Evolutionary conservation across 2,113 vertebrate genomes (phyloP), one percentile per base, ranked within the genome.

Genomic region (Corythaeola cristata): DNA sequence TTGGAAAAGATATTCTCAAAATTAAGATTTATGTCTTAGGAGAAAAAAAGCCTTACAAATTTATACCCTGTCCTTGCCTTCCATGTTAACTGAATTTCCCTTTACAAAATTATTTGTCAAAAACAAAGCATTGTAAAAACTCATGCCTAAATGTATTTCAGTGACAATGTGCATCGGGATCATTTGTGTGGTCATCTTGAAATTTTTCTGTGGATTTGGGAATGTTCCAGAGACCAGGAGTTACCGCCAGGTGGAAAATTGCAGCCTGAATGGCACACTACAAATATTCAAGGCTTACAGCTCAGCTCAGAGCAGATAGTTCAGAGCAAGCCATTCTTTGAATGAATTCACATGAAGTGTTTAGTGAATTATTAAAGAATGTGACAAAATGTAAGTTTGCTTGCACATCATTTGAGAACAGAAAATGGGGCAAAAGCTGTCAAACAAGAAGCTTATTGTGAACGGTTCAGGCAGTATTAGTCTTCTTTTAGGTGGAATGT

Each of bases 401-500:
- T 80, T 91, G 85, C 59, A 77, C 26, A 63, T 90, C 24, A 67
- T 92, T 88, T 90, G 28, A 74, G 56, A 81, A 81, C 21, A 94
- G 55, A 95, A 93, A 91, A 80, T 52, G 59, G 55, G 55, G 24
- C 19, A 59, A 84, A 94, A 94, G 10, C 47, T 88, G 88, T 83
- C 90, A 93, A 90, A 78, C 35, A 93, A 96, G 82, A 73, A 88
- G 75, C 37, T 92, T 86, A 32, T 50, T 88, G 75, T 90, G 92
- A 93, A 41, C 8, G 3, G 18, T 67, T 91, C 67, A 76, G 63
- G 72, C 45, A 59, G 55, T 47, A 85, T 94, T 90, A 80, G 50
- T 78, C 75, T 72, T 94, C 77, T 81, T 91, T 90, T 80, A 86
- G 63, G 55, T 86, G 88, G 90, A 94, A 96, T 97, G 92, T 97